These are phyloP conservation scores for Paralichthys olivaceus DNA, from an alignment of 2,113 vertebrate species.

Conservation along the genomic window DNA sequence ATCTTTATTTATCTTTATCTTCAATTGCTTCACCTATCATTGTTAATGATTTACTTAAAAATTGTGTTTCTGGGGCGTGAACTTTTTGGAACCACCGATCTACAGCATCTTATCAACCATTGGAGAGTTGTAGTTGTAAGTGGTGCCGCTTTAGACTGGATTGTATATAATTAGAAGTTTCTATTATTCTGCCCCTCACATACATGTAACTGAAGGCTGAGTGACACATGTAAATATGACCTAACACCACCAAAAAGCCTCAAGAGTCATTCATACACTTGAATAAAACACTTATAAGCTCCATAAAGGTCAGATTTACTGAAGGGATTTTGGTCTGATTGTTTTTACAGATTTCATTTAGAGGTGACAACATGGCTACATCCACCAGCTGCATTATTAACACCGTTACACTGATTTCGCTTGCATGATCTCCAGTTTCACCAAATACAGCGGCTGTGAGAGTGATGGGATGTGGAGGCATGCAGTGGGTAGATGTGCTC, in stretches of 20 bases:
- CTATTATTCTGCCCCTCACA: not conserved
- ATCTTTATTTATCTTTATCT: too few species aligned
- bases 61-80: too few species aligned
- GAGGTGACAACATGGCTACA: not conserved
- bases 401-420: not conserved
- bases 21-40: too few species aligned
- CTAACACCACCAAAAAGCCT: not conserved
- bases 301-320: not conserved
- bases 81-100: not conserved
- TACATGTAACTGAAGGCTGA: not conserved
- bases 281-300: not conserved
- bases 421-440: not conserved
- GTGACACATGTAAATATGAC: not conserved
- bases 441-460: too few species aligned
- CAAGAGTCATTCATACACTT: not conserved
- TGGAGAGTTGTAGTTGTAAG: not conserved
- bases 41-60: too few species aligned
- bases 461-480: not conserved
- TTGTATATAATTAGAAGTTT: too few species aligned
- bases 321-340: not conserved
- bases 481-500: not conserved
- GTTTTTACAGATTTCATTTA: not conserved
- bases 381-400: not conserved
- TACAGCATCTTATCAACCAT: not conserved
- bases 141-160: not conserved